Conservation (phyloP, 2,113 vertebrate species). For the Glaucomys volans region DNA sequence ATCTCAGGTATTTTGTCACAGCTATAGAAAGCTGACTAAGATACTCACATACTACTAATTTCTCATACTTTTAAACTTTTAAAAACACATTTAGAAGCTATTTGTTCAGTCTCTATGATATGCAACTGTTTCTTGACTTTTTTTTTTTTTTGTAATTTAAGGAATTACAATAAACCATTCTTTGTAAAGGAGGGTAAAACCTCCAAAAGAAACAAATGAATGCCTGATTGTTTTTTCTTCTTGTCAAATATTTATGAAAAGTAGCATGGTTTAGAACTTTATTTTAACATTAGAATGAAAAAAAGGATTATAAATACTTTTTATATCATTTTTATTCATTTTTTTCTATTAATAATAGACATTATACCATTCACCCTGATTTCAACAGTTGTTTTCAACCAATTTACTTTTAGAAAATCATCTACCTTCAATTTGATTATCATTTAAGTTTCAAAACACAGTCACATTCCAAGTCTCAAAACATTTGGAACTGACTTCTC, state of each 20-base stretch:
- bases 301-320: slow-evolving; percentile 8
- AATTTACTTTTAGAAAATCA: slow-evolving; percentile 31
- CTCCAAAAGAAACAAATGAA: slow-evolving; percentile 39
- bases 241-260: background rate
- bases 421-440: background rate
- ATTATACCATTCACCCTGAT: background rate
- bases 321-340: background rate
- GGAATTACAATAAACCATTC: slow-evolving; percentile 28
- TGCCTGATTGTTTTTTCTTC: background rate
- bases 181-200: slow-evolving; percentile 10
- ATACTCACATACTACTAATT: background rate
- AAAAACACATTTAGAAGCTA: background rate
- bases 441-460: slow-evolving; percentile 26
- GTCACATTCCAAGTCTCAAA: background rate
- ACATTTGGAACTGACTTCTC: background rate
- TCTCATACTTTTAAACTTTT: slow-evolving; percentile 5
- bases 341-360: background rate
- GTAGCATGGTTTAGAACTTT: background rate
- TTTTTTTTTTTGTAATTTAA: slow-evolving; percentile 17
- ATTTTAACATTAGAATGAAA: background rate
- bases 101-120: background rate
- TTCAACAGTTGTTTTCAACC: slow-evolving; percentile 5
- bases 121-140: slow-evolving; percentile 2
- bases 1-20: background rate
- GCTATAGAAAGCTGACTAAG: background rate